Conservation (phyloP, 2,797 vertebrate genomes). For the Ceyx erithaca region DNA sequence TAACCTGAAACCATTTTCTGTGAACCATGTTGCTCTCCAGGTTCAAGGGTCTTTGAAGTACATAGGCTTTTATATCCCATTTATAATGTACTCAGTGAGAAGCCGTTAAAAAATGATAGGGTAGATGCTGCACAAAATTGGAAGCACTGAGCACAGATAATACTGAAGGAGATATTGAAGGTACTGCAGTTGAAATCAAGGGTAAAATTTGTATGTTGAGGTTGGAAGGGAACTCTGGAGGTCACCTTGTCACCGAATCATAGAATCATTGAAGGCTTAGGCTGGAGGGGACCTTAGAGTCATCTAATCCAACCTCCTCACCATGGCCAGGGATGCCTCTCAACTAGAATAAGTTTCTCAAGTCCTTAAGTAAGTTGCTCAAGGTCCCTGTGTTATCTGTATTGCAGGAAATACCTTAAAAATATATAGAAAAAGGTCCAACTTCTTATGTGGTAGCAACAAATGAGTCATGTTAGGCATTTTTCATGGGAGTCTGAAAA, state of each 20-base stretch:
- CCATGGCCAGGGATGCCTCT: no score
- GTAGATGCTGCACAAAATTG: background rate
- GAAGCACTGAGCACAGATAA: background rate
- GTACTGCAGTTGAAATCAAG: background rate
- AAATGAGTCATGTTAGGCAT: background rate
- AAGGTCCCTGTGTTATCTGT: background rate
- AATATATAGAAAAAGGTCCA: background rate
- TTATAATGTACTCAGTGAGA: background rate
- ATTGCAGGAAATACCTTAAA: background rate
- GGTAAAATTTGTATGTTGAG: background rate
- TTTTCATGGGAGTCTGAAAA: background rate
- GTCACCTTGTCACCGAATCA: background rate
- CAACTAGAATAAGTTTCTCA: no score
- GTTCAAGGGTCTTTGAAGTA: background rate
- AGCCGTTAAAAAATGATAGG: background rate
- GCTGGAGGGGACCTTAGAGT: no score
- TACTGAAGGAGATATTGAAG: background rate
- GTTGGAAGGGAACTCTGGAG: background rate
- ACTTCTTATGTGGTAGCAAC: background rate
- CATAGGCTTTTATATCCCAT: background rate
- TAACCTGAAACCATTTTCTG: background rate
- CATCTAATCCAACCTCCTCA: no score
- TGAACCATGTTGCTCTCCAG: background rate
- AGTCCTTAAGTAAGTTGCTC: no score
- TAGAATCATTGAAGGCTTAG: no score